A percentile compares a stretch with the other conserved stretches of the same genome.
phyloP scores from a whole-genome alignment of 2,113 vertebrate species.

The Ondatra zibethicus region DNA sequence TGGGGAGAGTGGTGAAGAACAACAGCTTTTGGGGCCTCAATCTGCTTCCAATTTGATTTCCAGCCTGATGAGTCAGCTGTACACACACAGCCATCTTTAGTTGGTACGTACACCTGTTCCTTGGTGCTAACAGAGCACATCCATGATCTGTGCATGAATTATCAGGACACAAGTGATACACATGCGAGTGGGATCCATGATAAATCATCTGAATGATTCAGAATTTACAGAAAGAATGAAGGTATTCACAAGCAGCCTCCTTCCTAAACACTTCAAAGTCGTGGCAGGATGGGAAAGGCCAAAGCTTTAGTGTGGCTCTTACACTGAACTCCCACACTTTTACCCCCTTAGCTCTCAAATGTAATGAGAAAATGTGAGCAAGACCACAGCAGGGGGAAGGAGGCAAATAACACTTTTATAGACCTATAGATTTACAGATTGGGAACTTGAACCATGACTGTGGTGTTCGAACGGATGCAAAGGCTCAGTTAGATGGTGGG shows the following conservation, averaged over 20 bases:
- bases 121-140: not conserved
- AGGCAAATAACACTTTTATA: not conserved
- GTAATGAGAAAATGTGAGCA: not conserved
- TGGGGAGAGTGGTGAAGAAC: not conserved
- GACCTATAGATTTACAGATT: not conserved
- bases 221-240: not conserved
- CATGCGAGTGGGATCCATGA: not conserved
- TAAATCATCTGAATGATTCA: not conserved
- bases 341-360: not conserved
- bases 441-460: not conserved
- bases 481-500: not conserved
- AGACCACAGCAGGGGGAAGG: not conserved
- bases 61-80: not conserved
- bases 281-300: not conserved
- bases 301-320: not conserved
- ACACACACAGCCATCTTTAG: not conserved
- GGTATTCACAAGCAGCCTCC: not conserved
- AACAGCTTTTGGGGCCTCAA: not conserved
- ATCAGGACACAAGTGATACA: not conserved
- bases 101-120: too few species aligned
- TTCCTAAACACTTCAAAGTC: not conserved
- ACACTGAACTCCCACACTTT: not conserved
- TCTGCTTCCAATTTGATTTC: not conserved
- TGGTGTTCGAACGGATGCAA: not conserved
- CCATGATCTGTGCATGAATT: not conserved